Evolutionary conservation across 2,113 vertebrate species (phyloP), one percentile per base, ranked within the genome.

Genomic region (Bujurquina vittata): DNA sequence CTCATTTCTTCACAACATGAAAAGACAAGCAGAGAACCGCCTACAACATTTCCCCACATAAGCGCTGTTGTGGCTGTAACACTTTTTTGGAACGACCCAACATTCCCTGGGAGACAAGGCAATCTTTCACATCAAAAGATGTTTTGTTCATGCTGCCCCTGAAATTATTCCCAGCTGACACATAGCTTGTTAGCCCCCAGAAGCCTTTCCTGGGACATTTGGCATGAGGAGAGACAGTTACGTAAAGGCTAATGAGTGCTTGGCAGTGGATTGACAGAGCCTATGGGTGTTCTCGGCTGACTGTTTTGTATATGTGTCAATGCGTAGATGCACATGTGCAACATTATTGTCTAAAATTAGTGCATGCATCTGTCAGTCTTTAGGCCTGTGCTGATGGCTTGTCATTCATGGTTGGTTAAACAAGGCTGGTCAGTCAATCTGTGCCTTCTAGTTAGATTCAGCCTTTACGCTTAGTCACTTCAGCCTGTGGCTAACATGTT

Each of bases 111-210:
- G 80, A 88, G 83, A 93, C 81, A 72, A 93, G 69, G 67, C 69
- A 85, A 86, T 88, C 84, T 89, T 90, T 92, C 87, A 87, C 59
- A 89, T 92, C 91, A 85, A 88, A 85, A 91, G 83, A 75, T 31
- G 74, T 86, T 90, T 94, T 93, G 88, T 90, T 85, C 54, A 3
- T 46, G 63, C 57, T 81, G 65, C 74, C 78, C 72, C 82, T 75
- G 60, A 87, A 90, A 77, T 76, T 20, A 76, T 86, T 87, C 81
- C 67, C 72, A 83, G 58, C 63, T 89, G 88, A 85, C 79, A 84
- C 62, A 72, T 57, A 74, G 80, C 59, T 85, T 85, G 88, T 89
- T 75, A 61, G 46, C 58, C 46, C 76, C 58, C 57, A 69, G 76
- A 85, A 81, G 80, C 59, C 31, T 29, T 92, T 82, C 69, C 77